These are phyloP conservation scores for Hoplostethus atlanticus DNA, from an alignment of 2,797 vertebrate species.

Conservation along the genomic window DNA sequence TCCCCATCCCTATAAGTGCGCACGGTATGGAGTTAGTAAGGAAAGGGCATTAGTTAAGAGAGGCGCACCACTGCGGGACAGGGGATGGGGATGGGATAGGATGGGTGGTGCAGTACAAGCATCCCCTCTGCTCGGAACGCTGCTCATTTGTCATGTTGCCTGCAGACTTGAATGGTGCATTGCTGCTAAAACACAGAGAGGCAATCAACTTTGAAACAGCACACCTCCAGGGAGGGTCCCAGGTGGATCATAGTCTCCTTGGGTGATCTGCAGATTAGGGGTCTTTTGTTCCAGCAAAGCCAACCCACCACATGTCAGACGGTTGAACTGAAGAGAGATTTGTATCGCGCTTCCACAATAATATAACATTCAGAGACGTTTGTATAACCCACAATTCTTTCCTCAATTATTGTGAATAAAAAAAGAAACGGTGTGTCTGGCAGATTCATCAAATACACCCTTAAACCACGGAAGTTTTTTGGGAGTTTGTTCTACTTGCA, in stretches of 20 bases:
- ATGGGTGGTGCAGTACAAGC: slow-evolving; percentile 84
- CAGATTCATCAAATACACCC: slow-evolving; percentile 25
- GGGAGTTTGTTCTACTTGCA: slow-evolving; percentile 34
- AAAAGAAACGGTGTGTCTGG: slow-evolving; percentile 7
- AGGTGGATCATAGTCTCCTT: slow-evolving; percentile 71
- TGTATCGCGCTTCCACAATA: slow-evolving; percentile 2
- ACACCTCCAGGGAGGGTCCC: slow-evolving; percentile 75
- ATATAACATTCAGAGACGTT: neutral
- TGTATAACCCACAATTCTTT: neutral
- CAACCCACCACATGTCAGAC: neutral
- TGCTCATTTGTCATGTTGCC: slow-evolving; percentile 87
- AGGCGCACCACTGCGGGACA: slow-evolving; percentile 79
- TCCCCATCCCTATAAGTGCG: neutral
- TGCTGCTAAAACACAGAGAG: slow-evolving; percentile 83
- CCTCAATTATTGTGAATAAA: neutral
- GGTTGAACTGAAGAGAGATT: slow-evolving; percentile 26
- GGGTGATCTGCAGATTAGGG: slow-evolving; percentile 51
- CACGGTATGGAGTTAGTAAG: slow-evolving; percentile 35
- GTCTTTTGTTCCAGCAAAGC: slow-evolving; percentile 34
- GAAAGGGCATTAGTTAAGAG: slow-evolving; percentile 54
- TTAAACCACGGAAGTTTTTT: slow-evolving; percentile 29
- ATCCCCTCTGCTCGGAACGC: slow-evolving; percentile 80
- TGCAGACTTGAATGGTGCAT: slow-evolving; percentile 88
- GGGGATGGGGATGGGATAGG: slow-evolving; percentile 75
- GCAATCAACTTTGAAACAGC: slow-evolving; percentile 76